Percentiles rank a stretch among this genome's conserved stretches.
phyloP scores from a whole-genome alignment of 2,113 vertebrate species.

The Prietella phreatophila region DNA sequence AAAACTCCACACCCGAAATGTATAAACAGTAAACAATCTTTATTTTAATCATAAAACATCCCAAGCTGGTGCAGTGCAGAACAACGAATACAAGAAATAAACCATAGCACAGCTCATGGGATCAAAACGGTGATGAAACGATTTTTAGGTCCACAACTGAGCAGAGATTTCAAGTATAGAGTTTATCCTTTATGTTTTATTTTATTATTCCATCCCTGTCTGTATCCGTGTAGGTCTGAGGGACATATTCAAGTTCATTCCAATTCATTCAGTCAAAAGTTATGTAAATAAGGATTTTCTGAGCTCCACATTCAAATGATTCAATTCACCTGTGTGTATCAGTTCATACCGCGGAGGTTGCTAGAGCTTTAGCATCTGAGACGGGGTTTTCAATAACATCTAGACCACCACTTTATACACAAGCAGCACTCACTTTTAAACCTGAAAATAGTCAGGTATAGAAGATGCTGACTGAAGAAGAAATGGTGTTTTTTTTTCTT shows the following conservation, averaged over 20 bases:
- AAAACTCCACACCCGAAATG: not conserved
- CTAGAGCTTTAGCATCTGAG: not conserved
- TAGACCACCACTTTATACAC: not conserved
- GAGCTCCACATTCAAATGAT: not conserved
- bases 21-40: not conserved
- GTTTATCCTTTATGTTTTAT: not conserved
- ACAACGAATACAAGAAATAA: not conserved
- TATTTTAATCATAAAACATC: not conserved
- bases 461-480: not conserved
- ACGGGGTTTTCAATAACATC: not conserved
- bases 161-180: not conserved
- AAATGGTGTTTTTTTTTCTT: not conserved
- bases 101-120: not conserved
- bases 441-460: not conserved
- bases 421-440: not conserved
- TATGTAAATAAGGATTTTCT: not conserved
- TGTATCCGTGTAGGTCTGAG: not conserved
- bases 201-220: not conserved
- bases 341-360: not conserved
- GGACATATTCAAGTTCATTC: not conserved
- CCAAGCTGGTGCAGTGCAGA: not conserved
- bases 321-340: not conserved
- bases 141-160: not conserved
- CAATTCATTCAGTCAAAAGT: not conserved
- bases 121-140: not conserved